Percentiles rank a stretch among this genome's conserved stretches.
These are phyloP conservation scores for Polydrusus tereticollis DNA, from an alignment of 2,888 invertebrate species.

Conservation along the genomic window DNA sequence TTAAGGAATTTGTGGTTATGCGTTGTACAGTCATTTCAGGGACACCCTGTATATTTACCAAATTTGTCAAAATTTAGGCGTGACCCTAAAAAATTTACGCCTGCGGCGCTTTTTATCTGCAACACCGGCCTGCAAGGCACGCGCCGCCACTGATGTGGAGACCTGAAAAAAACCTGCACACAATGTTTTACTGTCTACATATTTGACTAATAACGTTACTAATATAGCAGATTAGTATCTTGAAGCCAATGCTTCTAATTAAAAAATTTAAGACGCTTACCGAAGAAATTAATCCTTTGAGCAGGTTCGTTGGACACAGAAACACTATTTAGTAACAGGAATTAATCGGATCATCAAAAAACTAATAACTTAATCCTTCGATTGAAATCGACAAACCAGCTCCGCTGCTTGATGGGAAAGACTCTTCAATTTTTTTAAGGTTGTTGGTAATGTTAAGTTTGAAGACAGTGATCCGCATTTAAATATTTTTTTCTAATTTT, in stretches of 20 bases:
- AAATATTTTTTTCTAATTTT: conserved; percentile 51
- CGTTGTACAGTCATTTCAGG: too few relatives aligned
- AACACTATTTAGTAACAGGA: conserved; percentile 17
- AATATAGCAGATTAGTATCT: too few relatives aligned
- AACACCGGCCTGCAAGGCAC: too few relatives aligned
- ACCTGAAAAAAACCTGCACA: too few relatives aligned
- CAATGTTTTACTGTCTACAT: too few relatives aligned
- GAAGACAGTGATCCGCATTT: conserved; percentile 56
- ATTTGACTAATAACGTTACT: background rate
- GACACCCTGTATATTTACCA: too few relatives aligned
- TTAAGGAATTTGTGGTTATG: too few relatives aligned
- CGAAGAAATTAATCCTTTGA: conserved; percentile 23
- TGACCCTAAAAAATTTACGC: too few relatives aligned
- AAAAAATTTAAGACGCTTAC: conserved; percentile 10
- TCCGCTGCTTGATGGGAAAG: conserved; percentile 44
- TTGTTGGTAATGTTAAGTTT: conserved; percentile 53
- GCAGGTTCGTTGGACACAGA: conserved; percentile 13
- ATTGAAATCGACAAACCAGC: conserved; percentile 29
- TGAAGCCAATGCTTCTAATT: conserved; percentile 1
- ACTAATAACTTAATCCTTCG: conserved; percentile 30
- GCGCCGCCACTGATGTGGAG: too few relatives aligned
- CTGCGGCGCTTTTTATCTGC: too few relatives aligned
- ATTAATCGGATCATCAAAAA: conserved; percentile 29
- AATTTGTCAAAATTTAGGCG: too few relatives aligned
- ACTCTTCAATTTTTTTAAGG: conserved; percentile 55